Conservation (phyloP, 2,888 invertebrate species). For the Pteria penguin region DNA sequence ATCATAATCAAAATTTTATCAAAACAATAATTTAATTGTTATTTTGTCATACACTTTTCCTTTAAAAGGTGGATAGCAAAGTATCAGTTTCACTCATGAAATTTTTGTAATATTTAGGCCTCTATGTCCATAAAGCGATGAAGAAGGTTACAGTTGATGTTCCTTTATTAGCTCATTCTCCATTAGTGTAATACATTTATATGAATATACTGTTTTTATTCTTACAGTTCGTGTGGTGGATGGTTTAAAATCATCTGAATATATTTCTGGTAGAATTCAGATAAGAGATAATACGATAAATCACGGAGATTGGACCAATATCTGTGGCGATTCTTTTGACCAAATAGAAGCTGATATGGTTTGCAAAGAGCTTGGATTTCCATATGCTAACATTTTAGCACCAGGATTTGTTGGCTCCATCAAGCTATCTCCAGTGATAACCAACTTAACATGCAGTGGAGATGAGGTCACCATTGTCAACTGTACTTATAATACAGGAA, state of each 20-base stretch:
- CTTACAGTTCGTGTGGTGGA: slow-evolving; percentile 35
- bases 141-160: no score
- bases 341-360: slow-evolving; percentile 60
- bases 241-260: slow-evolving; percentile 43
- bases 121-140: no score
- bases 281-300: slow-evolving; percentile 23
- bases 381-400: slow-evolving; percentile 48
- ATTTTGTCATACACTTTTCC: no score
- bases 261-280: slow-evolving; percentile 51
- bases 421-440: slow-evolving; percentile 42
- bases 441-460: slow-evolving; percentile 54
- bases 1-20: no score
- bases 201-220: no score
- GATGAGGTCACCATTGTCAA: slow-evolving; percentile 49
- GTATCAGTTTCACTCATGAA: background rate
- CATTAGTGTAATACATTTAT: no score
- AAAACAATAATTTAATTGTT: no score
- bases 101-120: background rate
- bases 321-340: slow-evolving; percentile 84
- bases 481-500: slow-evolving; percentile 31
- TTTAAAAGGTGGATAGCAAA: no score
- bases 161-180: no score
- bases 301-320: slow-evolving; percentile 87
- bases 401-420: slow-evolving; percentile 58
- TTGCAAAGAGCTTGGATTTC: slow-evolving; percentile 66